phyloP scores from a whole-genome alignment of 2,797 vertebrate genomes.

The Toxotes lorentzi region DNA sequence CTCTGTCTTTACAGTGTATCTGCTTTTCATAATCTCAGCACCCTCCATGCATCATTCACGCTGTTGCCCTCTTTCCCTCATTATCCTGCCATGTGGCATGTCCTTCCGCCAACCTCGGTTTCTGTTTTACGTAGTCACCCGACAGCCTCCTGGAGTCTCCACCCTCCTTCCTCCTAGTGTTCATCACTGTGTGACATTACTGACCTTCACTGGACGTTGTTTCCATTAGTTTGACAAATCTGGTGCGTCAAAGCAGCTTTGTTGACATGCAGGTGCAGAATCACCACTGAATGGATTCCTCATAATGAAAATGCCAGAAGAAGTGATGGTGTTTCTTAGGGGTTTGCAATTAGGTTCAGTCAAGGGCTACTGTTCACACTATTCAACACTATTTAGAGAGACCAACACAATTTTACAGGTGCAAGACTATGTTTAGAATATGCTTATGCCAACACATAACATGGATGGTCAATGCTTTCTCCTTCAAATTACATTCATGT shows the following conservation, averaged over 20 bases:
- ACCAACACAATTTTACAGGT: constrained; percentile 17
- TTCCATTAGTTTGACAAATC: constrained; percentile 85
- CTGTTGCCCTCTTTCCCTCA: constrained; percentile 46
- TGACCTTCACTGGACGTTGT: constrained; percentile 78
- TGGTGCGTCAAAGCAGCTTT: constrained; percentile 64
- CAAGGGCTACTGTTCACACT: constrained; percentile 36
- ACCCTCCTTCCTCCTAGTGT: constrained; percentile 59
- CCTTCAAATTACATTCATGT: neutral
- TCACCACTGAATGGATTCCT: constrained; percentile 61
- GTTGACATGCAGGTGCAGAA: constrained; percentile 74
- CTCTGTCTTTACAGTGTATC: constrained; percentile 17
- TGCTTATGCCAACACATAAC: neutral
- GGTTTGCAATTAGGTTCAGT: constrained; percentile 50
- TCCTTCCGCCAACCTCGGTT: constrained; percentile 36
- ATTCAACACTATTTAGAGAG: constrained; percentile 9
- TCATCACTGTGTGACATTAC: constrained; percentile 75
- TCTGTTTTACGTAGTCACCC: constrained; percentile 65
- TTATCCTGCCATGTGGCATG: constrained; percentile 49
- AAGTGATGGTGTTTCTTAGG: constrained; percentile 56
- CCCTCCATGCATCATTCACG: constrained; percentile 61
- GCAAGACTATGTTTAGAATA: constrained; percentile 11
- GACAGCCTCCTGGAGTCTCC: constrained; percentile 46
- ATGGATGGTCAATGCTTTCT: neutral
- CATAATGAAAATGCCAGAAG: constrained; percentile 71
- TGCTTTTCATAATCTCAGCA: constrained; percentile 52